Percentiles rank a stretch among this genome's conserved stretches.
Conservation (phyloP, 2,888 invertebrate species). For the Saturnia japonica region DNA sequence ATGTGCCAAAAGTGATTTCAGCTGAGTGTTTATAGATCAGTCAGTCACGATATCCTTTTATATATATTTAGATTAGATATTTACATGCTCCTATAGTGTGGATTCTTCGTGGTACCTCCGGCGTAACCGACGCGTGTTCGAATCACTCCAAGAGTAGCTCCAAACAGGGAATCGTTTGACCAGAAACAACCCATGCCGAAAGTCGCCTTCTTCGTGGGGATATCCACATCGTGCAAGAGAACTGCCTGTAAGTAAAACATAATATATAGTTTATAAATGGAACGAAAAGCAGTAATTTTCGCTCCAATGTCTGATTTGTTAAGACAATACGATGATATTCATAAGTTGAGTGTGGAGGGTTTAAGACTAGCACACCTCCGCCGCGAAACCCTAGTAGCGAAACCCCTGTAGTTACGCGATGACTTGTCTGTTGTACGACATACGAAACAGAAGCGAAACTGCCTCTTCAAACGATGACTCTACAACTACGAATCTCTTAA, state of each 20-base stretch:
- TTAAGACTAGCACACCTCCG: too few species aligned
- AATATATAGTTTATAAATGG: background rate
- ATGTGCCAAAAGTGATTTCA: too few species aligned
- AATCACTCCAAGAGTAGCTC: constrained; percentile 86
- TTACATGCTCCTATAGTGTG: constrained; percentile 93
- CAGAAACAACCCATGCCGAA: constrained; percentile 98
- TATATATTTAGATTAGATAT: too few species aligned
- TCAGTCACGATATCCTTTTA: too few species aligned
- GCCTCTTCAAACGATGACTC: too few species aligned
- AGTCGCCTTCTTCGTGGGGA: constrained; percentile 87
- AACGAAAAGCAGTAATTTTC: background rate
- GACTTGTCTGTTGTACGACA: too few species aligned
- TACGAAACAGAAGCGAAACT: too few species aligned
- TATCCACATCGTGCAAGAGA: constrained; percentile 84
- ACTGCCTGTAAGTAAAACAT: constrained; percentile 48
- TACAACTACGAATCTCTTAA: too few species aligned
- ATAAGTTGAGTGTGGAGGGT: background rate
- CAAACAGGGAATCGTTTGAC: constrained; percentile 93
- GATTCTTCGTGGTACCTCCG: constrained; percentile 90
- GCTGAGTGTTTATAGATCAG: too few species aligned
- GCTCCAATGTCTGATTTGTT: background rate
- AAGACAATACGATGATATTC: background rate
- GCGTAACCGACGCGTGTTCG: constrained; percentile 97
- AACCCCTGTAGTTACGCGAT: too few species aligned
- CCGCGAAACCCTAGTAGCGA: too few species aligned